Evolutionary conservation across 2,888 invertebrate genomes (phyloP), one percentile per base, ranked within the genome.

Genomic region (Quadriops clusia): DNA sequence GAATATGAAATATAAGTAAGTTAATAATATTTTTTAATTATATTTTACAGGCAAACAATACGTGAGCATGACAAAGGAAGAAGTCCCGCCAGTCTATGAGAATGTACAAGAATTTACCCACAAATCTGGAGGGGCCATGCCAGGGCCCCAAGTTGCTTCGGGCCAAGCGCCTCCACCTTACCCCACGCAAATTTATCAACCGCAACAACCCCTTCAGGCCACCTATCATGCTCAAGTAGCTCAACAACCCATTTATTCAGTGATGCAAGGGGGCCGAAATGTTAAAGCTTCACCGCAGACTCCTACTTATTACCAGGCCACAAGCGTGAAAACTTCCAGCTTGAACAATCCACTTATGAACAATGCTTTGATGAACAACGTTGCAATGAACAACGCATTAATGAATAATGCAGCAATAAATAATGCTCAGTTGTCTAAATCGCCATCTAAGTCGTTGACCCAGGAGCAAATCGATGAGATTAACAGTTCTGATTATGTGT

Each of bases 401-500:
- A n/a, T n/a, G n/a, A n/a, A n/a, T n/a, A n/a, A 25, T 8, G 14
- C 32, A 1, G 29, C 23, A 3, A 30, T 30, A 12, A 32, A 31
- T 22, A 33, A 36, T 16, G 28, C 30, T 6, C 33, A 33, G 9
- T 9, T 31, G 9, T 33, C 21, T 6, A 42, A 40, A 32, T 41
- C 42, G 9, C 41, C 45, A n/a, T 37, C 43, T 8, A 50, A 49
- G 38, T 42, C 30, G 23, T 47, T 54, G 17, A 51, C 54, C 3
- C 56, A 56, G 23, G 65, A 67, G 44, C 61, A 68, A 40, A 51
- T 67, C 21, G 79, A 81, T 36, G 81, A 79, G 41, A 73, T 78
- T 10, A 82, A 82, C 53, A 77, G 77, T 37, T 77, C 79, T 9
- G 84, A 84, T 51, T 84, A 84, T 60, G 84, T 84, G 13, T 80